phyloP scores from a whole-genome alignment of 2,113 vertebrate species.

The Heterocephalus glaber region DNA sequence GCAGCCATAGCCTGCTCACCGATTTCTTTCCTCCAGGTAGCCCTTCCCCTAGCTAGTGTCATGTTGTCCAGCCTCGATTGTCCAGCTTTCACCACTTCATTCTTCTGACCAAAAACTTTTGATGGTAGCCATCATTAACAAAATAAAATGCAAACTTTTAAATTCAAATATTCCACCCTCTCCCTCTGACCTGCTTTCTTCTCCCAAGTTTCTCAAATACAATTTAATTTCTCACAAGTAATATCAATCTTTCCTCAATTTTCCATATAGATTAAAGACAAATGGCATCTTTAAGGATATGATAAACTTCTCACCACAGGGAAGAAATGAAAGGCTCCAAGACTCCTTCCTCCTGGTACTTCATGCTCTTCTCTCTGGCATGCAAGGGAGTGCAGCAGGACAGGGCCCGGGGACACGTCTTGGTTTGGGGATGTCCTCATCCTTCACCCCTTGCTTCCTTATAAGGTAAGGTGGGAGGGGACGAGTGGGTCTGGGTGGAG shows the following conservation, averaged over 20 bases:
- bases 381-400: neutral
- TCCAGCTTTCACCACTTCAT: neutral
- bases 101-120: neutral
- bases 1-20: neutral
- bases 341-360: neutral
- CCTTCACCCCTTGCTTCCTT: neutral
- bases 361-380: neutral
- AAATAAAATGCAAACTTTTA: conserved; percentile 8
- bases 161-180: neutral
- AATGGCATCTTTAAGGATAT: neutral
- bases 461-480: neutral
- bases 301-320: neutral
- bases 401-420: neutral
- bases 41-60: neutral
- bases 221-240: neutral
- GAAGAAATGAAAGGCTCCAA: neutral
- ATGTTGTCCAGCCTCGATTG: neutral
- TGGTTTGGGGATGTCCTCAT: neutral
- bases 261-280: neutral
- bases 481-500: neutral
- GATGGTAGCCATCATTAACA: neutral
- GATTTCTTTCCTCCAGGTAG: neutral
- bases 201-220: neutral
- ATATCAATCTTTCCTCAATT: neutral
- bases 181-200: neutral